Conservation (phyloP, 2,113 vertebrate species). For the Sturnus vulgaris region DNA sequence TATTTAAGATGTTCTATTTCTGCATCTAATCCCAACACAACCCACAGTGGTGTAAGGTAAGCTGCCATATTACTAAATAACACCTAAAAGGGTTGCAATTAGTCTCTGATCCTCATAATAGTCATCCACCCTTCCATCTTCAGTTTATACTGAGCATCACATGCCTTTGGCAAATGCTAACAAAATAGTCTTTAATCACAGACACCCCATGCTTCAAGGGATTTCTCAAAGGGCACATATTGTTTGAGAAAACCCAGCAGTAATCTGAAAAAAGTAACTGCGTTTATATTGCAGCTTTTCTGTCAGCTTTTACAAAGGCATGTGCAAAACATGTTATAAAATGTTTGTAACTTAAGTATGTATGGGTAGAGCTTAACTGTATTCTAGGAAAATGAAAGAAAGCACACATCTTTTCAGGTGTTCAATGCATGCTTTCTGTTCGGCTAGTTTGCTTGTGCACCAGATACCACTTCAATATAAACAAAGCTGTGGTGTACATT, state of each 20-base stretch:
- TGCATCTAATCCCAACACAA: background rate
- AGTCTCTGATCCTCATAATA: background rate
- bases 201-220: background rate
- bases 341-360: background rate
- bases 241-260: background rate
- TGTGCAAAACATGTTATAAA: background rate
- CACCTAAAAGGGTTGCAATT: background rate
- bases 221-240: background rate
- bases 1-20: background rate
- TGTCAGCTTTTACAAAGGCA: background rate
- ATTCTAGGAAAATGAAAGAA: background rate
- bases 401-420: background rate
- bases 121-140: background rate
- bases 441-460: background rate
- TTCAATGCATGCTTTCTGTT: background rate
- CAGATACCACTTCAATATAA: background rate
- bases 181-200: background rate
- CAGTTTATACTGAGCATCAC: background rate
- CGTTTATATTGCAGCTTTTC: background rate
- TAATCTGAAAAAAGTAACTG: background rate
- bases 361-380: background rate
- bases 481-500: background rate
- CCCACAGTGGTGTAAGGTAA: background rate
- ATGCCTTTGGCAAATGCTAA: background rate
- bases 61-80: background rate